Evolutionary conservation across 2,113 vertebrate genomes (phyloP).

Genomic region (Apodemus sylvaticus): DNA sequence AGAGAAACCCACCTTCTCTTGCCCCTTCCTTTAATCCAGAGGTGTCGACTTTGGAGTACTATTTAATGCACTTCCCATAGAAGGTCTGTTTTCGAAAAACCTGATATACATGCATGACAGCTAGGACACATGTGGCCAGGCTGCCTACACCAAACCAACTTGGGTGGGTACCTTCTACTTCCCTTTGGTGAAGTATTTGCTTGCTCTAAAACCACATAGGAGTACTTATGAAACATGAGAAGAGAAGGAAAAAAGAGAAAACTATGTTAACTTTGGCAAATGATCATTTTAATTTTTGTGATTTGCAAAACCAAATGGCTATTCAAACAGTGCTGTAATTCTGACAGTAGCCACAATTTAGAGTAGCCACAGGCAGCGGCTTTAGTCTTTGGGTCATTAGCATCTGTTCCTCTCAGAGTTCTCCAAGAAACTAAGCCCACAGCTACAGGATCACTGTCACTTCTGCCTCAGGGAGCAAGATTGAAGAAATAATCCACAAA

Average conservation of each 20-base stretch:
- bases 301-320: not conserved
- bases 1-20: not conserved
- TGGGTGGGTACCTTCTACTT: not conserved
- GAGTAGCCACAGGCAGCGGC: not conserved
- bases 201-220: not conserved
- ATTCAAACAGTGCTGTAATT: not conserved
- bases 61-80: not conserved
- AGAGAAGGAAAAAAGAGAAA: not conserved
- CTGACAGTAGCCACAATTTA: too few relatives aligned
- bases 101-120: not conserved
- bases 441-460: not conserved
- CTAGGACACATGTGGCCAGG: not conserved
- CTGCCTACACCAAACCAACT: not conserved
- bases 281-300: not conserved
- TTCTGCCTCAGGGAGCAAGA: slow-evolving; percentile 4
- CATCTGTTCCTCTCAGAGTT: not conserved
- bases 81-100: not conserved
- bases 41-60: not conserved
- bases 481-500: not conserved
- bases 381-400: not conserved
- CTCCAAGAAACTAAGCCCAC: not conserved
- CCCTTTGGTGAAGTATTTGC: not conserved
- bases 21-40: not conserved
- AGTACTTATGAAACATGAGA: not conserved
- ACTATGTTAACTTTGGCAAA: not conserved